Evolutionary conservation across 1,140 invertebrate species (phyloP).

Genomic region (Thaumatotibia leucotreta): DNA sequence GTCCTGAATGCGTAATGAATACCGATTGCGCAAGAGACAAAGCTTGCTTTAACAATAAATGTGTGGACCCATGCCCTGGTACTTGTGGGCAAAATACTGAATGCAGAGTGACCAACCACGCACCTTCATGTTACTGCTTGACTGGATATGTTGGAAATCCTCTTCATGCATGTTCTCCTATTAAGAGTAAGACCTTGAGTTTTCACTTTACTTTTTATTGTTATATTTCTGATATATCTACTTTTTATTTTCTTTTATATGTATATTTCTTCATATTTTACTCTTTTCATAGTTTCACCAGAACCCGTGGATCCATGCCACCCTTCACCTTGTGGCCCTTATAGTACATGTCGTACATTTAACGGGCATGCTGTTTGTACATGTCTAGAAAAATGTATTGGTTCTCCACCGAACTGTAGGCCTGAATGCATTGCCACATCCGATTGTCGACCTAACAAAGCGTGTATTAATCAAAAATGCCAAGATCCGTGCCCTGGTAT

Average conservation of each 20-base stretch:
- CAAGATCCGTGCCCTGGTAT: conserved; percentile 87
- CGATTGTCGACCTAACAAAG: conserved; percentile 87
- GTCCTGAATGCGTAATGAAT: conserved; percentile 89
- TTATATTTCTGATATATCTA: conserved; percentile 27
- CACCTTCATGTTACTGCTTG: conserved; percentile 86
- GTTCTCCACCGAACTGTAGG: conserved; percentile 86
- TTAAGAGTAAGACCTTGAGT: conserved; percentile 79
- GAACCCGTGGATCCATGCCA: conserved; percentile 82
- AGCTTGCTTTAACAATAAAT: conserved; percentile 90
- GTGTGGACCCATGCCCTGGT: conserved; percentile 87
- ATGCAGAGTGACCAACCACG: conserved; percentile 89
- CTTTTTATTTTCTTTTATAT: conserved; percentile 37
- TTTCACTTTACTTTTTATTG: conserved; percentile 52
- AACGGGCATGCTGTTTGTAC: conserved; percentile 87
- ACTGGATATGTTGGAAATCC: conserved; percentile 87
- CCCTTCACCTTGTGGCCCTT: conserved; percentile 89
- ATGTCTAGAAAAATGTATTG: conserved; percentile 86
- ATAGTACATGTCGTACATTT: conserved; percentile 85
- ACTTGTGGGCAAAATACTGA: conserved; percentile 88
- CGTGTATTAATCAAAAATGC: conserved; percentile 87
- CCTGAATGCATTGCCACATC: conserved; percentile 89
- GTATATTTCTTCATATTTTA: conserved; percentile 42
- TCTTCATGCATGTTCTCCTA: conserved; percentile 82
- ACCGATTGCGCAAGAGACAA: conserved; percentile 84
- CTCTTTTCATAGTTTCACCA: conserved; percentile 72